phyloP scores from a whole-genome alignment of 2,797 vertebrate genomes.

The Hoplostethus mediterraneus region DNA sequence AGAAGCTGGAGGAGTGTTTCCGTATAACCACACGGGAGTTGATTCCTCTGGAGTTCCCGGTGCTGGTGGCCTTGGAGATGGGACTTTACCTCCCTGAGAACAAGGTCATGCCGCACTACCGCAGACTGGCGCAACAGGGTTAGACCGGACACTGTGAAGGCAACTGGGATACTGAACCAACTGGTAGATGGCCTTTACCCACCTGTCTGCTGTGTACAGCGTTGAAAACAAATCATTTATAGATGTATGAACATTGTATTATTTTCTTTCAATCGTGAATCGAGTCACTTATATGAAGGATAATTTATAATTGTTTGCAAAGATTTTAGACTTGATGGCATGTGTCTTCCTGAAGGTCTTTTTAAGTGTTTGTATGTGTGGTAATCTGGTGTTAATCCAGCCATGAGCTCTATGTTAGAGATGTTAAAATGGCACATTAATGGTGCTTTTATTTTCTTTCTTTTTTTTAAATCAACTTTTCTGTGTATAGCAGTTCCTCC shows the following conservation, averaged over 20 bases:
- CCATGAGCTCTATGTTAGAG: constrained; percentile 82
- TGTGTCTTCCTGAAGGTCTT: constrained; percentile 48
- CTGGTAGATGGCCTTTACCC: not conserved
- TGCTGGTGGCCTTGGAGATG: constrained; percentile 97
- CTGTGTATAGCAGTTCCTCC: constrained; percentile 24
- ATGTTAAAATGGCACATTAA: constrained; percentile 74
- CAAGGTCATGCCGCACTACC: constrained; percentile 98
- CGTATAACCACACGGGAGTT: constrained; percentile 94
- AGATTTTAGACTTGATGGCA: constrained; percentile 26
- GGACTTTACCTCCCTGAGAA: constrained; percentile 96
- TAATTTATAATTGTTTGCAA: constrained; percentile 47
- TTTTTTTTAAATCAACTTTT: constrained; percentile 16
- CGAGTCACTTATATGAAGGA: constrained; percentile 35
- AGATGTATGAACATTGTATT: constrained; percentile 20
- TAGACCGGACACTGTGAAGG: constrained; percentile 58
- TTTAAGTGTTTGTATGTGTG: constrained; percentile 35
- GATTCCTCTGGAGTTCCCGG: constrained; percentile 94
- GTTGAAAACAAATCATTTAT: constrained; percentile 36
- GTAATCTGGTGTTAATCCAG: constrained; percentile 56
- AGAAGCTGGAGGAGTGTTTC: constrained; percentile 98
- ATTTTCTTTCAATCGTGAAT: constrained; percentile 31
- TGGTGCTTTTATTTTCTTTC: constrained; percentile 62
- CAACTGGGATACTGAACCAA: not conserved
- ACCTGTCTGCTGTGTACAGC: constrained; percentile 40
- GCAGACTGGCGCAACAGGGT: constrained; percentile 93